Evolutionary conservation across 2,113 vertebrate genomes (phyloP).

Genomic region (Sceloporus undulatus): DNA sequence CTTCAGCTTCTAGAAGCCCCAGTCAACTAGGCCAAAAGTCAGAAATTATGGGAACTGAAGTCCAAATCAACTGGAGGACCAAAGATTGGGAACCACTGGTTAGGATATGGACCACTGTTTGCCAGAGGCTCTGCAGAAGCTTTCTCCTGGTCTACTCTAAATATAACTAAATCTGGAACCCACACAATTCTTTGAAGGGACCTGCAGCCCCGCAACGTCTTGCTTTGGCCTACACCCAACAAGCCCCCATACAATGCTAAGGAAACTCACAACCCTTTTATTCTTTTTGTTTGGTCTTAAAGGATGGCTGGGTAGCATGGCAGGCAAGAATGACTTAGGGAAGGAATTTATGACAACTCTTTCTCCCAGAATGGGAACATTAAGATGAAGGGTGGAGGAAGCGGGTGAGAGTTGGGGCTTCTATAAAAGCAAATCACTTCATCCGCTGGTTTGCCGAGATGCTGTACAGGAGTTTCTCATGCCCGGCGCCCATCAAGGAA

Average conservation of each 20-base stretch:
- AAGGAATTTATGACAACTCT: conserved; percentile 58
- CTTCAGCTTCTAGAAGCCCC: no score
- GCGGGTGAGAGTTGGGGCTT: conserved; percentile 56
- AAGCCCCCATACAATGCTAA: no score
- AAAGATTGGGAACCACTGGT: no score
- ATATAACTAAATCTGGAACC: not conserved
- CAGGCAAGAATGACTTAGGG: conserved; percentile 56
- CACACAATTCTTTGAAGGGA: not conserved
- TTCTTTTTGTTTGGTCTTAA: not conserved
- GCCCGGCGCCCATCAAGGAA: conserved; percentile 72
- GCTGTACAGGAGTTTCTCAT: conserved; percentile 42
- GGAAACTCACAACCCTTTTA: no score
- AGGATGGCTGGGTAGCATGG: not conserved
- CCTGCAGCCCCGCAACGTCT: conserved; percentile 41
- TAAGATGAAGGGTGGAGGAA: conserved; percentile 8
- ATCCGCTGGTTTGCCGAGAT: conserved; percentile 55
- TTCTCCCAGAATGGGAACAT: conserved; percentile 49
- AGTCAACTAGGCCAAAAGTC: no score
- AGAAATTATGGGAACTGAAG: not conserved
- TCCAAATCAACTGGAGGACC: not conserved
- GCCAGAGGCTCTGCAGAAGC: no score
- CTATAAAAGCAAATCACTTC: conserved; percentile 73
- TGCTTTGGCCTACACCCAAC: not conserved
- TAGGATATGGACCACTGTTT: no score
- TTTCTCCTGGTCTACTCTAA: not conserved